Evolutionary conservation across 2,888 invertebrate species (phyloP), one percentile per base, ranked within the genome.

Genomic region (Protonemura montana): DNA sequence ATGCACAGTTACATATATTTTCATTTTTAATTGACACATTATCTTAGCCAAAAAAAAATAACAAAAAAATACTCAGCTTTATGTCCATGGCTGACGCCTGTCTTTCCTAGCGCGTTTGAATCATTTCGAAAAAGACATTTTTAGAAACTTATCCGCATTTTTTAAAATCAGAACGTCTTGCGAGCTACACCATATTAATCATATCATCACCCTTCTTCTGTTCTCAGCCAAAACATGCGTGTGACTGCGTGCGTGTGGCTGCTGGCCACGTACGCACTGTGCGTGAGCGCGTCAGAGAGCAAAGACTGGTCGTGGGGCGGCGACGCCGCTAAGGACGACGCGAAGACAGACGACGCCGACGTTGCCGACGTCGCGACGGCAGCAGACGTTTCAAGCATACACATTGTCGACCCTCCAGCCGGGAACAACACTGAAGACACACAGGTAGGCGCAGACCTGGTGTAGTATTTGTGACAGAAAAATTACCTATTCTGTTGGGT

Each of bases 301-400:
- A 29, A 76, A 21, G 85, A 85, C 27, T 85, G 85, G 85, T 85
- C 85, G 13, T 85, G 85, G 85, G 85, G 76, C 25, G 30, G 25
- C 85, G 85, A 29, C 26, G 28, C 25, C 2, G 27, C 29, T n/a
- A 76, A 85, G 28, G 77, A 59, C 28, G 25, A 28, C 28, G 76
- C 21, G 29, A 26, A 76, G 1, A 76, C 26, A 10, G 85, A 85
- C 77, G 35, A 3, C 25, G 30, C 30, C 83, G 29, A 3, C 83
- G n/a, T 30, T 16, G 83, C 41, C 30, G 83, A 83, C 16, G 29
- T 30, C 29, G 41, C 83, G 21, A 42, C 83, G 21, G 41, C 83
- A 26, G 81, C 29, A 1, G 81, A 30, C 81, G 13, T 16, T 7
- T 21, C 81, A 13, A n/a, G 16, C 81, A 10, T 80, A n/a, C 5